These are phyloP conservation scores for Etheostoma spectabile DNA, from an alignment of 2,113 vertebrate genomes.

Conservation along the genomic window DNA sequence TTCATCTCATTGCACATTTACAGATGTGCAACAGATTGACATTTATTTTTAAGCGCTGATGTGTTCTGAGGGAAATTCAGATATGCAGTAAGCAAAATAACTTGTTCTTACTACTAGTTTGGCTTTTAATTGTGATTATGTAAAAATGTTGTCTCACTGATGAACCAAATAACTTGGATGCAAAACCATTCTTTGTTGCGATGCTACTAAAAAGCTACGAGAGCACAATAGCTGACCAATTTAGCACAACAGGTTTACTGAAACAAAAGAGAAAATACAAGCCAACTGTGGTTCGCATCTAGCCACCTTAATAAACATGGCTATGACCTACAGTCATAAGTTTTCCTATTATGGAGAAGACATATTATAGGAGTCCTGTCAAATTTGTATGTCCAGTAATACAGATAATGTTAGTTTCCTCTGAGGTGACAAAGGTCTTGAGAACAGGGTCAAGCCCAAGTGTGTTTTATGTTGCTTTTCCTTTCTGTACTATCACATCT, in stretches of 20 bases:
- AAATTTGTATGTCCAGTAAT: background rate
- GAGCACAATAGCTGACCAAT: background rate
- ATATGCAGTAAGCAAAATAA: background rate
- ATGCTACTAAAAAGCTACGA: background rate
- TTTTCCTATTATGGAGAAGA: background rate
- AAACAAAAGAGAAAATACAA: slow-evolving; percentile 5
- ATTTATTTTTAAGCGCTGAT: background rate
- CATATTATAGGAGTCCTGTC: background rate
- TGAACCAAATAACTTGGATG: background rate
- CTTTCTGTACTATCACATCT: slow-evolving; percentile 14
- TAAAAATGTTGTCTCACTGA: background rate
- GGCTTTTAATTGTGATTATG: slow-evolving; percentile 1
- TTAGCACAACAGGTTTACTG: background rate
- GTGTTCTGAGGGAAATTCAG: background rate
- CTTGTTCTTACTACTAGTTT: background rate
- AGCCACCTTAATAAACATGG: background rate
- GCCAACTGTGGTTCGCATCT: background rate
- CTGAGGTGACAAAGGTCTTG: background rate
- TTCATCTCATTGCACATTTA: background rate
- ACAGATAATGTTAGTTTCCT: background rate
- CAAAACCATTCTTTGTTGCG: background rate
- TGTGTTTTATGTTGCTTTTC: background rate
- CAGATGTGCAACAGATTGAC: background rate
- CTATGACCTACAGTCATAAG: background rate
- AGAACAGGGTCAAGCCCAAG: background rate